Percentiles rank a stretch among this genome's conserved stretches.
Evolutionary conservation across 1,140 invertebrate genomes (phyloP).

Genomic region (Hycleus cichorii): DNA sequence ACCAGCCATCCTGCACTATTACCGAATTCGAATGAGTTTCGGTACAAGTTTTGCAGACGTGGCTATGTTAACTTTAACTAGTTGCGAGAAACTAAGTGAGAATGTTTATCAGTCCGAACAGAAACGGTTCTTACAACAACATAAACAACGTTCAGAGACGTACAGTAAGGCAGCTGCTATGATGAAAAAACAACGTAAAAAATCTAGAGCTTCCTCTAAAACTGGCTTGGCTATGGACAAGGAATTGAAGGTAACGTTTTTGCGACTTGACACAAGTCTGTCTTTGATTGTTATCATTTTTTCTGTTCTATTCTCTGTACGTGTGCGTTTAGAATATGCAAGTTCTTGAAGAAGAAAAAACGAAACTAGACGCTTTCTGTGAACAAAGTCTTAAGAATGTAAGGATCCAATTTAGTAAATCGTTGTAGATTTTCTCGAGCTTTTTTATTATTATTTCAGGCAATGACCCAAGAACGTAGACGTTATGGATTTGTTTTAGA

Average conservation of each 20-base stretch:
- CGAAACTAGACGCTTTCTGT: slow-evolving; percentile 81
- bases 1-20: too few relatives aligned
- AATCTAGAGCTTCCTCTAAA: slow-evolving; percentile 70
- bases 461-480: slow-evolving; percentile 86
- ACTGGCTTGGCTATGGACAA: slow-evolving; percentile 76
- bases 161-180: slow-evolving; percentile 81
- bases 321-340: slow-evolving; percentile 64
- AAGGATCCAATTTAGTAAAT: slow-evolving; percentile 38
- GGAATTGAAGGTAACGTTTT: slow-evolving; percentile 65
- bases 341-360: slow-evolving; percentile 82
- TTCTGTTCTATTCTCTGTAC: slow-evolving; percentile 34
- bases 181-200: slow-evolving; percentile 84
- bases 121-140: slow-evolving; percentile 82
- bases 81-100: too few relatives aligned
- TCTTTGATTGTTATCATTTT: not conserved
- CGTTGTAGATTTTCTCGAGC: too few relatives aligned
- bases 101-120: slow-evolving; percentile 64
- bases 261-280: too few relatives aligned
- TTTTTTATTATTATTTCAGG: slow-evolving; percentile 48
- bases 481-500: slow-evolving; percentile 90
- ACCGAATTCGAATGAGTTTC: too few relatives aligned
- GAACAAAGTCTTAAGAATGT: slow-evolving; percentile 87
- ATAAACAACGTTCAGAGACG: slow-evolving; percentile 79
- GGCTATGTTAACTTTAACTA: too few relatives aligned
- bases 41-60: too few relatives aligned